These are phyloP conservation scores for Ennomos erosarius DNA, from an alignment of 2,888 invertebrate species.

Conservation along the genomic window DNA sequence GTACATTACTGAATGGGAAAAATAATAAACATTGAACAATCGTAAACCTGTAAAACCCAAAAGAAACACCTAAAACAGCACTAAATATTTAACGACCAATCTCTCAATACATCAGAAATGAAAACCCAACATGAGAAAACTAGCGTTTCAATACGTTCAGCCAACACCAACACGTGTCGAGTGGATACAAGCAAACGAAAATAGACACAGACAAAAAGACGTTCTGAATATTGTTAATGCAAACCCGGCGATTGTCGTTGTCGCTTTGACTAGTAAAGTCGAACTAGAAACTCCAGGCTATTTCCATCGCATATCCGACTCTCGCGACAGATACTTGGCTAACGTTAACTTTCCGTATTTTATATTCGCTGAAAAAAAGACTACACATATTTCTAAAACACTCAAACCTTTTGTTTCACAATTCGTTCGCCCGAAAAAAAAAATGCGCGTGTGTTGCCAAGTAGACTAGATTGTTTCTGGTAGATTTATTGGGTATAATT, in stretches of 20 bases:
- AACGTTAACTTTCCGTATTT: constrained; percentile 69
- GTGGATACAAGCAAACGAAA: constrained; percentile 28
- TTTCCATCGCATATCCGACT: constrained; percentile 67
- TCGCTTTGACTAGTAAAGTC: constrained; percentile 56
- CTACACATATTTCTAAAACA: constrained; percentile 54
- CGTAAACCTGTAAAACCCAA: constrained; percentile 8
- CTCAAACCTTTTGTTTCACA: constrained; percentile 72
- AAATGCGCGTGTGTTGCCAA: constrained; percentile 51
- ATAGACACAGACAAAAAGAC: constrained; percentile 49
- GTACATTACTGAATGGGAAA: background rate
- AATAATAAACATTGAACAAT: background rate
- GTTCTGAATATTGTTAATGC: constrained; percentile 57
- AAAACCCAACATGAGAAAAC: constrained; percentile 24
- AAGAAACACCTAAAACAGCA: constrained; percentile 1
- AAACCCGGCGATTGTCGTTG: constrained; percentile 60
- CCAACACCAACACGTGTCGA: constrained; percentile 29
- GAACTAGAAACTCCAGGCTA: constrained; percentile 68
- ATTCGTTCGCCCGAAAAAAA: constrained; percentile 36
- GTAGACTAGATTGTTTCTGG: constrained; percentile 32
- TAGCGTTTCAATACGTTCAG: constrained; percentile 17
- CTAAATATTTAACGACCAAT: constrained; percentile 22
- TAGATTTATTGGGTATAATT: constrained; percentile 54
- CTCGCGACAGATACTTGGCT: constrained; percentile 78
- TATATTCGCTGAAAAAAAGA: constrained; percentile 72
- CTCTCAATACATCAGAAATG: constrained; percentile 21